These are phyloP conservation scores for Lasioglossum villosulum DNA, from an alignment of 2,888 invertebrate species.

Conservation along the genomic window DNA sequence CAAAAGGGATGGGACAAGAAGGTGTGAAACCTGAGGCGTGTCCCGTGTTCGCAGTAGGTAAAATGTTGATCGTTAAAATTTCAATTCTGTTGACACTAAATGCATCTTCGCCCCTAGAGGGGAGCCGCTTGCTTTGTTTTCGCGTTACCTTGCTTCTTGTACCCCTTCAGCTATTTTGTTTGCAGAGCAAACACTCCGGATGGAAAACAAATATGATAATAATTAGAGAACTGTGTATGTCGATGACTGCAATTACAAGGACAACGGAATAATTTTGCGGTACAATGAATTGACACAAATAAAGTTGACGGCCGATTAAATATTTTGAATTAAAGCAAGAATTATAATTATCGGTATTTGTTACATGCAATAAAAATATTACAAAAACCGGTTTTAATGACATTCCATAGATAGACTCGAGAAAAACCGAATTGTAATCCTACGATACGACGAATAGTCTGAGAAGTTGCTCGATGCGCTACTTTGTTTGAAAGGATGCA, in stretches of 20 bases:
- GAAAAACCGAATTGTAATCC: neutral
- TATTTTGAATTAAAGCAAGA: neutral
- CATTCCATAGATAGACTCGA: neutral
- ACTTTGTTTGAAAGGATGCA: neutral
- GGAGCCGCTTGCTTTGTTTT: neutral
- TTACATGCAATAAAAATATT: no score
- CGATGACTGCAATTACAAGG: neutral
- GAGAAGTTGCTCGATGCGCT: neutral
- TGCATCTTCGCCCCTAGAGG: slow-evolving; percentile 15
- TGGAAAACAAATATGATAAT: slow-evolving; percentile 4
- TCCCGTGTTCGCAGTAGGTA: slow-evolving; percentile 24
- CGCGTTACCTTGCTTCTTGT: neutral
- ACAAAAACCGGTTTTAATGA: no score
- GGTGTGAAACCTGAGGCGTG: slow-evolving; percentile 39
- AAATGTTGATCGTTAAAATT: slow-evolving; percentile 54
- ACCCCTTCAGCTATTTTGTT: slow-evolving; percentile 17
- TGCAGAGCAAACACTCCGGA: neutral
- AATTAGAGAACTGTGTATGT: neutral
- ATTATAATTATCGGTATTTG: no score
- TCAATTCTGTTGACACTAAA: slow-evolving; percentile 39
- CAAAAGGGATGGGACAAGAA: slow-evolving; percentile 33
- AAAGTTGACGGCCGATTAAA: neutral
- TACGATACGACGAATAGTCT: neutral
- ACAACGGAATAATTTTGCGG: neutral
- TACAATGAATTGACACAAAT: neutral